Evolutionary conservation across 1,140 invertebrate genomes (phyloP).

Genomic region (Pantala flavescens): DNA sequence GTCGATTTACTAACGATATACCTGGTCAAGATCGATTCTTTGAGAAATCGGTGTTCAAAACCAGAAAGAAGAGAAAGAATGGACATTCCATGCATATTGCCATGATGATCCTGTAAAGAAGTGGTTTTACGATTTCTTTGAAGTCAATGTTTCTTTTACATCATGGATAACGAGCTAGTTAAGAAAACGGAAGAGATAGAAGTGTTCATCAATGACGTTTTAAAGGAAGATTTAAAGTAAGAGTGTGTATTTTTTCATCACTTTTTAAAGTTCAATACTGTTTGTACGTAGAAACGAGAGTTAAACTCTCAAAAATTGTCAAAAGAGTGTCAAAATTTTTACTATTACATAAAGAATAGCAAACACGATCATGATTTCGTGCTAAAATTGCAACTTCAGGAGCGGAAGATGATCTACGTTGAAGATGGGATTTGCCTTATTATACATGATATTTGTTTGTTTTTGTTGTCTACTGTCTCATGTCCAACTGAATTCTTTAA

Average conservation of each 20-base stretch:
- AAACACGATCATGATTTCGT: too few species aligned
- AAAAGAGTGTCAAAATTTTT: neutral
- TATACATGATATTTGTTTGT: neutral
- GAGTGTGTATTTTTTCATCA: neutral
- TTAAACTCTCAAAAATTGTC: neutral
- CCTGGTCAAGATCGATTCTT: too few species aligned
- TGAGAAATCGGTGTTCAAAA: too few species aligned
- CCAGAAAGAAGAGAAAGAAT: too few species aligned
- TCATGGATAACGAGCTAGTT: neutral
- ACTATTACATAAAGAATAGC: neutral
- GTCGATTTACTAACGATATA: too few species aligned
- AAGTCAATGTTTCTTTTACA: neutral
- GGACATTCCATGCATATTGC: too few species aligned
- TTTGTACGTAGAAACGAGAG: neutral
- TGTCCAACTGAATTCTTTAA: neutral
- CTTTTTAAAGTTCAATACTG: neutral
- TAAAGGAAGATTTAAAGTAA: conserved; percentile 2
- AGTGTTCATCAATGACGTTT: neutral
- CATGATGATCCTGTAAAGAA: too few species aligned
- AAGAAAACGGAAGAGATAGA: neutral
- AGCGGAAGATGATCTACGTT: neutral
- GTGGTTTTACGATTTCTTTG: too few species aligned
- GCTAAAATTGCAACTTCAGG: too few species aligned
- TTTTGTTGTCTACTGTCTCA: neutral
- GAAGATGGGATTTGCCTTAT: neutral